These are phyloP conservation scores for Enteromius fasciolatus DNA, from an alignment of 2,797 vertebrate species.

Conservation along the genomic window DNA sequence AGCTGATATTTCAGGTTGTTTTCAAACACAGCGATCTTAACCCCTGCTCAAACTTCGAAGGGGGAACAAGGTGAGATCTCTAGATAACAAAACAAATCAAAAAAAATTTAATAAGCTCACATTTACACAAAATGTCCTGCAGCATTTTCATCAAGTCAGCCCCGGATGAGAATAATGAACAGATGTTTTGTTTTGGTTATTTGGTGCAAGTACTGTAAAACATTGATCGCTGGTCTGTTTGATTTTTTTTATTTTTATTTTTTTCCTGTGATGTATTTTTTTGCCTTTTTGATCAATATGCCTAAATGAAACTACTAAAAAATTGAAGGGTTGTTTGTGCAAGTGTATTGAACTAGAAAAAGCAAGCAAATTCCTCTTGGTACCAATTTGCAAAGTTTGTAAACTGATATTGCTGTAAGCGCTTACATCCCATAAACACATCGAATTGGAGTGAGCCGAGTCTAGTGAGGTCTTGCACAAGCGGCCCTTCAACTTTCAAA, in stretches of 20 bases:
- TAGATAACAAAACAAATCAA: background rate
- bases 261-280: conserved; percentile 26
- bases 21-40: conserved; percentile 31
- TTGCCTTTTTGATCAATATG: conserved; percentile 40
- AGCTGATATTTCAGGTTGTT: conserved; percentile 56
- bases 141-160: background rate
- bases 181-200: conserved; percentile 1
- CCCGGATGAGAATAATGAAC: background rate
- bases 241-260: background rate
- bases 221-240: conserved; percentile 24
- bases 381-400: conserved; percentile 9
- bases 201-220: conserved; percentile 1
- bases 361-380: conserved; percentile 12
- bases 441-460: conserved; percentile 12
- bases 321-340: conserved; percentile 41
- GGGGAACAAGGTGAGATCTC: background rate
- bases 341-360: conserved; percentile 27
- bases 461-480: conserved; percentile 44
- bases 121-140: background rate
- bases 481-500: conserved; percentile 39
- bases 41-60: conserved; percentile 20
- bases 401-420: background rate
- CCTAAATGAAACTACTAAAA: conserved; percentile 8
- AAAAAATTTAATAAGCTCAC: background rate
- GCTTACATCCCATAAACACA: conserved; percentile 14